Percentiles rank a stretch among this genome's conserved stretches.
Evolutionary conservation across 2,888 invertebrate genomes (phyloP).

Genomic region (Eupithecia insigniata): DNA sequence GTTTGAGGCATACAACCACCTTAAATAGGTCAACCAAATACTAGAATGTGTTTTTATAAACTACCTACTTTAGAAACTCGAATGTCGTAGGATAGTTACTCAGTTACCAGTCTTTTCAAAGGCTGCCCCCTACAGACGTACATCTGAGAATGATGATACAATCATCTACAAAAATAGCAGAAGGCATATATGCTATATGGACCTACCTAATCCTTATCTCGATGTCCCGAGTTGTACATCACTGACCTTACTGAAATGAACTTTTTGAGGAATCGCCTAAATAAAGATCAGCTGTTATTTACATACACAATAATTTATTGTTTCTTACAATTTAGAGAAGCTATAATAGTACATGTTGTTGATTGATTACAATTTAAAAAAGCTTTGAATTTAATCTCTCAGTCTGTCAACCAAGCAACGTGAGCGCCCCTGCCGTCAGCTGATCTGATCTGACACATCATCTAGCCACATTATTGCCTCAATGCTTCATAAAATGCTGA

Average conservation of each 20-base stretch:
- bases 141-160: neutral
- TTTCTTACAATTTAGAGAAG: conserved; percentile 84
- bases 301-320: conserved; percentile 85
- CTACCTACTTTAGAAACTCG: neutral
- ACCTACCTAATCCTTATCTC: neutral
- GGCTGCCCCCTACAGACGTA: neutral
- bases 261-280: conserved; percentile 70
- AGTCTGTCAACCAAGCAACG: conserved; percentile 74
- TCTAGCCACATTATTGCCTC: conserved; percentile 70
- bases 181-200: neutral
- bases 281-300: conserved; percentile 82
- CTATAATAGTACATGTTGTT: conserved; percentile 81
- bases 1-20: too few relatives aligned
- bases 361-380: conserved; percentile 80
- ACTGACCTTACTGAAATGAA: conserved; percentile 14
- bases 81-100: neutral
- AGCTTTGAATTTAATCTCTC: conserved; percentile 79
- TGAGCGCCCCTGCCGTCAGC: conserved; percentile 73
- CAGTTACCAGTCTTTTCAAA: neutral
- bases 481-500: conserved; percentile 49
- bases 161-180: neutral
- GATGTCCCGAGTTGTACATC: neutral
- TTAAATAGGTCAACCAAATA: neutral
- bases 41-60: neutral
- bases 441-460: conserved; percentile 73